Evolutionary conservation across 2,888 invertebrate genomes (phyloP).

Genomic region (Pantelozetes paolii): DNA sequence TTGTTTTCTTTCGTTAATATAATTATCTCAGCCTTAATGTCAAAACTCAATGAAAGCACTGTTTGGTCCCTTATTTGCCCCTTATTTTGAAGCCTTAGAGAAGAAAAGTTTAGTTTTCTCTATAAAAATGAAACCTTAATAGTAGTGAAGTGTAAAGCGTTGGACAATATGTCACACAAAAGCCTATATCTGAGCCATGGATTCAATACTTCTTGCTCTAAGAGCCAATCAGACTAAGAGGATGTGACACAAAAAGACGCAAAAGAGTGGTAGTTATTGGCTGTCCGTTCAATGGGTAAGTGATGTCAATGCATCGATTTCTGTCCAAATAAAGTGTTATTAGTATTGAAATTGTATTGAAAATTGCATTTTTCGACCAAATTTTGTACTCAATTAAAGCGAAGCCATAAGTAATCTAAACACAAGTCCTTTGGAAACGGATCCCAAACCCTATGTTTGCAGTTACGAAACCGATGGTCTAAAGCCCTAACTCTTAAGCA

Average conservation of each 20-base stretch:
- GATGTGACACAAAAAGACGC: constrained; percentile 18
- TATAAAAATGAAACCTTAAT: constrained; percentile 30
- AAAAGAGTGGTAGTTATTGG: background rate
- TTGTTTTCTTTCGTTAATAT: background rate
- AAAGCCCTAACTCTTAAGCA: background rate
- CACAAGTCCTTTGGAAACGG: background rate
- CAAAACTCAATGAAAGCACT: background rate
- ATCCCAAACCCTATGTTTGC: background rate
- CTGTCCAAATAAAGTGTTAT: background rate
- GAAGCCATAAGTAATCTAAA: background rate
- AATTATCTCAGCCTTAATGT: background rate
- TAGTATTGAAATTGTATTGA: no score
- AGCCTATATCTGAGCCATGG: background rate
- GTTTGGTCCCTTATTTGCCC: background rate
- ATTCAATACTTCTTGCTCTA: background rate
- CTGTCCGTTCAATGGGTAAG: background rate
- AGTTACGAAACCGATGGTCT: background rate
- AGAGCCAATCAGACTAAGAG: constrained; percentile 31
- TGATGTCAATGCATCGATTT: background rate
- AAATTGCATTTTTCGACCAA: background rate
- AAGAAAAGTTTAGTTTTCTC: constrained; percentile 4
- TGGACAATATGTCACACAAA: background rate
- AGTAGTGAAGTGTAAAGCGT: background rate
- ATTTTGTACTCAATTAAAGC: background rate
- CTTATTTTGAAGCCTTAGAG: constrained; percentile 4